Conservation (phyloP, 2,113 vertebrate species). For the Rhinopithecus roxellana region DNA sequence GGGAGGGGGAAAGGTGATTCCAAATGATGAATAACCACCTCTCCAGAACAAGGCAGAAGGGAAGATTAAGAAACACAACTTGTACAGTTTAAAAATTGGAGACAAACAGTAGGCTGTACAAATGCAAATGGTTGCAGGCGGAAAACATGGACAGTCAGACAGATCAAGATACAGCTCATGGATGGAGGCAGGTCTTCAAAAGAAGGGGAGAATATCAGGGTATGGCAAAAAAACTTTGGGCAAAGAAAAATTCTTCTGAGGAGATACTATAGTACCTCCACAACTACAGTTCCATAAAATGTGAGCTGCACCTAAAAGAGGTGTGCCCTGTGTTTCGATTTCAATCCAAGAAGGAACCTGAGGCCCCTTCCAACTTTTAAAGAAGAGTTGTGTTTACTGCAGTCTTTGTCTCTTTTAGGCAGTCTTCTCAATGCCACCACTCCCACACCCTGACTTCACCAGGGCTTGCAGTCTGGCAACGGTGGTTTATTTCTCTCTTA, state of each 20-base stretch:
- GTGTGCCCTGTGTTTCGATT: slow-evolving; percentile 6
- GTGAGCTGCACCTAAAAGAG: slow-evolving; percentile 7
- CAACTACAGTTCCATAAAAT: neutral
- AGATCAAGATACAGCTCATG: slow-evolving; percentile 31
- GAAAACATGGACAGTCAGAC: neutral
- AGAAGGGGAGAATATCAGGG: neutral
- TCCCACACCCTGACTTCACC: slow-evolving; percentile 76
- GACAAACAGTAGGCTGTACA: neutral
- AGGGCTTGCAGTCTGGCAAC: slow-evolving; percentile 61
- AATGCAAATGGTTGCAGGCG: slow-evolving; percentile 40
- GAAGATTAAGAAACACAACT: slow-evolving; percentile 44
- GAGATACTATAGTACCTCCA: neutral
- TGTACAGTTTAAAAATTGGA: slow-evolving; percentile 13
- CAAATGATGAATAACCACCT: slow-evolving; percentile 41
- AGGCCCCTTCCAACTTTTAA: slow-evolving; percentile 34
- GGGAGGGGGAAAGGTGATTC: slow-evolving; percentile 74
- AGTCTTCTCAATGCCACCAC: slow-evolving; percentile 36
- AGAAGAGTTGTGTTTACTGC: neutral
- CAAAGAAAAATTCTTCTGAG: slow-evolving; percentile 13
- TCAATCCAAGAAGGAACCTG: slow-evolving; percentile 50
- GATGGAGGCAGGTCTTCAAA: slow-evolving; percentile 31
- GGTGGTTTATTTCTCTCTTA: slow-evolving; percentile 80
- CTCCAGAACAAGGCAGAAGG: slow-evolving; percentile 39
- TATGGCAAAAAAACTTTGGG: neutral
- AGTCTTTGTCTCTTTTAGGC: neutral